Percentiles rank a stretch among this genome's conserved stretches.
These are phyloP conservation scores for Iguana delicatissima DNA, from an alignment of 2,797 vertebrate genomes.

Conservation along the genomic window DNA sequence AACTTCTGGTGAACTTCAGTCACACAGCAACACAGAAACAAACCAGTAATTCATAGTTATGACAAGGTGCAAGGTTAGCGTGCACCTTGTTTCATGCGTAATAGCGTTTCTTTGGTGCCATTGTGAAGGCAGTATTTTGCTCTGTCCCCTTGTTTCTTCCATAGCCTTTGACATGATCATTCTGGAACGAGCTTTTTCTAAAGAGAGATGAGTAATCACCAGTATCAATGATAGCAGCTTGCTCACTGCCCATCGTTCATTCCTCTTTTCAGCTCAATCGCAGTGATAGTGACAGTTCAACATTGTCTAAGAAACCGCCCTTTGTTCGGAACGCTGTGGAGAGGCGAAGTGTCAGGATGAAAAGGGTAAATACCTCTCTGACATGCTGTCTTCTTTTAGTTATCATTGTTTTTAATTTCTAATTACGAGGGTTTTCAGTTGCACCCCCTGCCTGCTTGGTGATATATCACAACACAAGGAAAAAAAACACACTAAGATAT, in stretches of 20 bases:
- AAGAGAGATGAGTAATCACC: not conserved
- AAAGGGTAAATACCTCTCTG: slow-evolving; percentile 85
- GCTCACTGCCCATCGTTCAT: not conserved
- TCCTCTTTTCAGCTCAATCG: slow-evolving; percentile 89
- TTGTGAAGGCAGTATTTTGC: not conserved
- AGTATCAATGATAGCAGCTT: not conserved
- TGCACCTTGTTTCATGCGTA: not conserved
- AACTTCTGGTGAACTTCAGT: not conserved
- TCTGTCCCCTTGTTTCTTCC: not conserved
- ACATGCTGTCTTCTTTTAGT: not conserved
- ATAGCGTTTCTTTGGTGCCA: too few relatives aligned
- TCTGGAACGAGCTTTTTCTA: not conserved
- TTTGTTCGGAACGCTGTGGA: slow-evolving; percentile 96
- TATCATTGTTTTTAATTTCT: not conserved
- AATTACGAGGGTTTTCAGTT: not conserved
- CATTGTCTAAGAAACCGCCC: slow-evolving; percentile 93
- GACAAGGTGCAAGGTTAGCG: not conserved
- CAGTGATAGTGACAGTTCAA: slow-evolving; percentile 98
- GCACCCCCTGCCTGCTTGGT: not conserved
- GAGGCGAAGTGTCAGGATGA: slow-evolving; percentile 93
- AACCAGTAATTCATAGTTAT: not conserved
- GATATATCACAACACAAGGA: not conserved
- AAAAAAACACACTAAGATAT: not conserved
- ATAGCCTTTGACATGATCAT: not conserved
- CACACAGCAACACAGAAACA: not conserved